Base-by-base conservation (phyloP, 1,140 invertebrate genomes). In the Drosophila ercepeae region DNA sequence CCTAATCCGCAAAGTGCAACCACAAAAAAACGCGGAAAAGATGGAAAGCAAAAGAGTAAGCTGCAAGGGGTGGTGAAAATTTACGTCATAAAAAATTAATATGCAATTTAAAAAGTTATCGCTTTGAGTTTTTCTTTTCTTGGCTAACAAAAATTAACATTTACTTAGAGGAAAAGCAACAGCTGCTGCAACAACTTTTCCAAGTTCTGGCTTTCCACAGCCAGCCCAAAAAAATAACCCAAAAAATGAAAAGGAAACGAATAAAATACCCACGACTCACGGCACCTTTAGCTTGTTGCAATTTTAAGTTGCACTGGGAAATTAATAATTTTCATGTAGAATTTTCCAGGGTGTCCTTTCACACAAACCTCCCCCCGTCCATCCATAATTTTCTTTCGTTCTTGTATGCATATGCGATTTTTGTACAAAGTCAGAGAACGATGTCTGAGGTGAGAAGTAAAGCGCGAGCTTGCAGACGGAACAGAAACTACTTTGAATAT, bases 311-410 rank as follows among this genome's bases (percentile, higher is more conserved):
- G 60, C 65, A 45, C 65, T 45, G 71, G 67, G 67, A 79, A 86
- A 84, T 86, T 75, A 86, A 84, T 84, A 75, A 86, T 86, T 84
- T 79, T 68, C 54, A 69, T 86, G 76, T 68, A 69, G 75, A 67
- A 52, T 61, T 71, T 13, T 51, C 25, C 46, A 4, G 8, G 16
- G 0, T 18, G 29, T 11, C n/a, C 19, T 11, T 9, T 29, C 9
- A 11, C 0, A 13, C 7, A 1, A 5, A 34, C 18, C 14, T n/a
- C 39, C n/a, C n/a, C n/a, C n/a, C n/a, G n/a, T n/a, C n/a, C n/a
- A n/a, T 3, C 14, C 4, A 42, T 9, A 18, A 41, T 25, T 65
- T 46, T 5, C 19, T 13, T n/a, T 9, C 34, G 19, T 13, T 29
- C 54, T 32, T 74, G 70, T 74, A 49, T 74, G 70, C 70, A 74